Evolutionary conservation across 2,113 vertebrate genomes (phyloP), one percentile per base, ranked within the genome.

Genomic region (Phylloscopus trochilus): DNA sequence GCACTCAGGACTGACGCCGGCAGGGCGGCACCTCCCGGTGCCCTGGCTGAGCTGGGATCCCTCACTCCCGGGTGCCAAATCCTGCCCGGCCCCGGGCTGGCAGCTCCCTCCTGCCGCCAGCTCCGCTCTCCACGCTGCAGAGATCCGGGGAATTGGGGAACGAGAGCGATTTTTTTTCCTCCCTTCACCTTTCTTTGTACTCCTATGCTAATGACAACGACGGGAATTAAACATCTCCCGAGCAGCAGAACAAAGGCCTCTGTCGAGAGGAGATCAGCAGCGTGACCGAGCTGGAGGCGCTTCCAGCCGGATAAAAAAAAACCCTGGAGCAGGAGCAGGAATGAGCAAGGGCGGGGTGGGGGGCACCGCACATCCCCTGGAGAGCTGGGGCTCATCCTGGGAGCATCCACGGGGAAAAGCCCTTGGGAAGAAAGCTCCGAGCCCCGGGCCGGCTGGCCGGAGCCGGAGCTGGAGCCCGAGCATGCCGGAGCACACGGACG

Each of bases 241-340:
- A 4, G 26, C 83, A 43, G 88, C 68, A 58, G 85, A 92, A 91
- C 93, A 96, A 96, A 96, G 89, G 87, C 46, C 60, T 68, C 74
- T 52, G 13, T 4, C 3, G 86, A 74, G 83, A 79, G 81, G 73
- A 88, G 76, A 60, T 79, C n/a, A n/a, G n/a, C 76, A 22, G 49
- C 35, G 52, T 60, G 88, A 77, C 81, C 6, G 11, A 53, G 89
- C n/a, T 28, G n/a, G 78, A 43, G 33, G 2, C 1, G 1, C 41
- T 74, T 82, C 67, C 90, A 64, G 64, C 33, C 3, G 4, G 58
- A 66, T 12, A 44, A 87, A 85, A 84, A n/a, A 79, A 60, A 82
- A 16, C 47, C 55, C 93, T 7, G 15, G 22, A 44, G 17, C 9
- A 2, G 74, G n/a, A 35, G 15, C 84, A 23, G 67, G 73, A 35